These are phyloP conservation scores for Grus americana DNA, from an alignment of 2,113 vertebrate genomes.

Conservation along the genomic window DNA sequence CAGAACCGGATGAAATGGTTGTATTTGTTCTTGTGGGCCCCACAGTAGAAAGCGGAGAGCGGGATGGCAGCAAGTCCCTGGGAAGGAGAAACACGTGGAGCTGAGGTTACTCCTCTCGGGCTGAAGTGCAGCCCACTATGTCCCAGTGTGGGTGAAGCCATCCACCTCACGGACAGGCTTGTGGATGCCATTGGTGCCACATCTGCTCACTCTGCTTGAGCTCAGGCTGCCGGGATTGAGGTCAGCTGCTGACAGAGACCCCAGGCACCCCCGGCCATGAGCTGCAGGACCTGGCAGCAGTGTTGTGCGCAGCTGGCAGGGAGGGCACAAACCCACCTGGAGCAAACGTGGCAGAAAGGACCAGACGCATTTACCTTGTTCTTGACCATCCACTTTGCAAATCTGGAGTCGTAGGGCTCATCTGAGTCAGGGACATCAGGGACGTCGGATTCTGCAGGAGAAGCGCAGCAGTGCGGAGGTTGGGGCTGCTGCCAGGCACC, in stretches of 20 bases:
- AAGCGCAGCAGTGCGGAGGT: not conserved
- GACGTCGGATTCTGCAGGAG: constrained; percentile 78
- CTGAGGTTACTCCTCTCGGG: not conserved
- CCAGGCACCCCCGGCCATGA: not conserved
- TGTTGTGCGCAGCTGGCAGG: not conserved
- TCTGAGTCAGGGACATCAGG: constrained; percentile 51
- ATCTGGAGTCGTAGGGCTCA: constrained; percentile 80
- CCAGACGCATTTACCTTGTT: constrained; percentile 79
- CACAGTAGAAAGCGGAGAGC: constrained; percentile 85
- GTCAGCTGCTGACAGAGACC: not conserved
- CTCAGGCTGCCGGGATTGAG: not conserved
- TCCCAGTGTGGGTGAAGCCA: not conserved
- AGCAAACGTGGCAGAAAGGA: rapidly evolving
- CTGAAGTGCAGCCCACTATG: not conserved
- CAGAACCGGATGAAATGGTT: constrained; percentile 91
- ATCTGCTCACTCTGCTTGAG: not conserved
- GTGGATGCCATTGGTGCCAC: not conserved
- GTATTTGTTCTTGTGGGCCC: constrained; percentile 79
- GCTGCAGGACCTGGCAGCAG: rapidly evolving
- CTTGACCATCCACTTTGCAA: constrained; percentile 91
- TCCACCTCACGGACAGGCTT: not conserved
- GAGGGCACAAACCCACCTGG: not conserved
- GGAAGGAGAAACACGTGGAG: not conserved
- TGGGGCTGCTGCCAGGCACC: not conserved
- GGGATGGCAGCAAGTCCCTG: constrained; percentile 91